A percentile compares a stretch with the other conserved stretches of the same genome.
These are phyloP conservation scores for Diplazon laetatorius DNA, from an alignment of 2,888 invertebrate species.

Conservation along the genomic window DNA sequence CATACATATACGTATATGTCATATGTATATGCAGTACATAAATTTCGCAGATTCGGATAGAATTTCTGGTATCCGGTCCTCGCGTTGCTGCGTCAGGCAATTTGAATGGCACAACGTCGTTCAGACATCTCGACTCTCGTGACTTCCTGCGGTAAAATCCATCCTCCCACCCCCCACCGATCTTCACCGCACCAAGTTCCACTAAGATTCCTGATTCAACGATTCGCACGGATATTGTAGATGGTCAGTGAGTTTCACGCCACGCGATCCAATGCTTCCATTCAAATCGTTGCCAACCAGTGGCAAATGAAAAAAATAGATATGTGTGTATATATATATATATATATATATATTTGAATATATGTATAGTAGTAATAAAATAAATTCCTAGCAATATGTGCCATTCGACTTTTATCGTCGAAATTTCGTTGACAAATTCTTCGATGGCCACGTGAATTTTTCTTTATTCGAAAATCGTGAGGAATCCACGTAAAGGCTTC, in stretches of 20 bases:
- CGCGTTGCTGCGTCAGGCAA: constrained; percentile 26
- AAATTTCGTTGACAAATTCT: constrained; percentile 8
- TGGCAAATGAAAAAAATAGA: too few relatives aligned
- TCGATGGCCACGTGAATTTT: neutral
- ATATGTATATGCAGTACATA: constrained; percentile 4
- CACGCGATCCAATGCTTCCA: neutral
- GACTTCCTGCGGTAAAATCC: neutral
- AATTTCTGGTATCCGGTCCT: constrained; percentile 44
- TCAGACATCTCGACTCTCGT: constrained; percentile 15
- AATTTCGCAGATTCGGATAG: constrained; percentile 22
- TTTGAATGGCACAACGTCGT: constrained; percentile 28
- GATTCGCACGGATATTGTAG: neutral
- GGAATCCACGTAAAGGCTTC: constrained; percentile 13
- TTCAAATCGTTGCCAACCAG: neutral
- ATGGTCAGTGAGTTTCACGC: neutral
- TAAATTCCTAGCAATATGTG: neutral
- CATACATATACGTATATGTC: too few relatives aligned
- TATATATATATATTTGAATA: too few relatives aligned
- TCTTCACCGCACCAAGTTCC: neutral
- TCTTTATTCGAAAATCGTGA: neutral
- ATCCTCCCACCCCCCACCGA: too few relatives aligned
- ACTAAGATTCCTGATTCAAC: constrained; percentile 1
- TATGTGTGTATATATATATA: too few relatives aligned
- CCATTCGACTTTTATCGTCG: constrained; percentile 10
- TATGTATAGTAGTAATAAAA: neutral